Evolutionary conservation across 2,888 invertebrate species (phyloP).

Genomic region (Polylopha cassiicola): DNA sequence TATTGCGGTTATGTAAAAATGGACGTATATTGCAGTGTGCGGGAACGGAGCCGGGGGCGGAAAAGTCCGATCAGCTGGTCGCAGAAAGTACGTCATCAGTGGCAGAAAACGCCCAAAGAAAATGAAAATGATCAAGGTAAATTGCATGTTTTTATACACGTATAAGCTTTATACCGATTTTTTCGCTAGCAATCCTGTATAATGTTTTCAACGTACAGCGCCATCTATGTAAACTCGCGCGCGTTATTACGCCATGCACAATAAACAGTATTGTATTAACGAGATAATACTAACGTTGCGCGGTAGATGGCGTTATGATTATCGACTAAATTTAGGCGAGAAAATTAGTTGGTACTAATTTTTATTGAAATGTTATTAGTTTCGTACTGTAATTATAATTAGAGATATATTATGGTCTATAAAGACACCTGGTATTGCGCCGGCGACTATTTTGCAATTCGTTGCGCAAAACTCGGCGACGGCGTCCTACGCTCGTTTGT

Average conservation of each 20-base stretch:
- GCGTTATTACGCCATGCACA: neutral
- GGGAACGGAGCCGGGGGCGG: constrained; percentile 70
- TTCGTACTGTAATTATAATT: too few species aligned
- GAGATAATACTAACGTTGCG: neutral
- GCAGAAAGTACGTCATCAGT: constrained; percentile 79
- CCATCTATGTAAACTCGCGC: constrained; percentile 44
- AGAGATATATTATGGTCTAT: too few species aligned
- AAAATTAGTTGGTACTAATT: too few species aligned
- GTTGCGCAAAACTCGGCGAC: constrained; percentile 43
- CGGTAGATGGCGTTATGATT: constrained; percentile 6
- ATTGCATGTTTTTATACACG: constrained; percentile 20
- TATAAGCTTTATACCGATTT: neutral
- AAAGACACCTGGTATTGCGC: constrained; percentile 30
- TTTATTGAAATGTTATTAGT: too few species aligned
- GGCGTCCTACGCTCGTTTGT: constrained; percentile 49
- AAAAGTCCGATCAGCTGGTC: constrained; percentile 79
- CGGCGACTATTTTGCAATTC: constrained; percentile 28
- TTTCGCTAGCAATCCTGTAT: neutral
- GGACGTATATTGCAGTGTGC: constrained; percentile 65
- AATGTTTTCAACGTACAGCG: constrained; percentile 30
- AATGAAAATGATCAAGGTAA: constrained; percentile 54
- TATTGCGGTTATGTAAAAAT: constrained; percentile 25
- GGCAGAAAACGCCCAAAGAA: constrained; percentile 75
- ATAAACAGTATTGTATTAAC: neutral
- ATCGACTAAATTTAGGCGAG: neutral